phyloP scores from a whole-genome alignment of 2,888 invertebrate species.

The Marasmarcha lunaedactyla region DNA sequence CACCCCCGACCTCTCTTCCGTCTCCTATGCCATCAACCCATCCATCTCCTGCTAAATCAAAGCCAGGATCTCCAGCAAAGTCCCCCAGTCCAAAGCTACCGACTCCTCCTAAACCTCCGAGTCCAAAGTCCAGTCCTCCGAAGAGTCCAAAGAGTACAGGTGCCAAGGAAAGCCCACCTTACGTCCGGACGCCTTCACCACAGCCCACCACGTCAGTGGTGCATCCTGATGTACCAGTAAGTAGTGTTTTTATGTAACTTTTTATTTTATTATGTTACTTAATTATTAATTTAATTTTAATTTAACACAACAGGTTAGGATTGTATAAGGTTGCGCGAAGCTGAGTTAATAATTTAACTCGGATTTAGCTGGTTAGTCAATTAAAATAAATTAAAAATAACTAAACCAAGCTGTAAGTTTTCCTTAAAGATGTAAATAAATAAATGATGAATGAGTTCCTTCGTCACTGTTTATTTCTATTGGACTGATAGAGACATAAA shows the following conservation, averaged over 20 bases:
- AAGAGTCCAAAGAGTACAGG: not conserved
- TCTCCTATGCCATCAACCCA: slow-evolving; percentile 19
- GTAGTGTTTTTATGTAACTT: slow-evolving; percentile 4
- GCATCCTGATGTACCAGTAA: slow-evolving; percentile 12
- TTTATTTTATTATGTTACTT: not conserved
- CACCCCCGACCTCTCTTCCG: slow-evolving; percentile 9
- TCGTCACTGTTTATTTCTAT: too few relatives aligned
- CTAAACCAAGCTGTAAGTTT: too few relatives aligned
- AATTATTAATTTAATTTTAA: too few relatives aligned
- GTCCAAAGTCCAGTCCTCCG: slow-evolving; percentile 15
- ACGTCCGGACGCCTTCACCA: slow-evolving; percentile 19
- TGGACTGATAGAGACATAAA: too few relatives aligned
- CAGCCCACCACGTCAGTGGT: slow-evolving; percentile 24
- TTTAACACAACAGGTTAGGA: too few relatives aligned
- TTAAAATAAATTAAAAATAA: too few relatives aligned
- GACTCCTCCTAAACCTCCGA: slow-evolving; percentile 6
- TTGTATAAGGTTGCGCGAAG: too few relatives aligned
- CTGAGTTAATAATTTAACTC: too few relatives aligned
- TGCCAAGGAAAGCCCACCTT: too few relatives aligned
- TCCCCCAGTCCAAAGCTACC: slow-evolving; percentile 2
- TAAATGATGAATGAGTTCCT: too few relatives aligned
- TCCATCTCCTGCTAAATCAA: not conserved
- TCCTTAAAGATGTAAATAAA: too few relatives aligned
- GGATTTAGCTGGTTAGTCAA: too few relatives aligned
- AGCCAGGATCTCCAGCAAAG: not conserved